These are phyloP conservation scores for Halesus radiatus DNA, from an alignment of 1,140 invertebrate genomes.

Conservation along the genomic window DNA sequence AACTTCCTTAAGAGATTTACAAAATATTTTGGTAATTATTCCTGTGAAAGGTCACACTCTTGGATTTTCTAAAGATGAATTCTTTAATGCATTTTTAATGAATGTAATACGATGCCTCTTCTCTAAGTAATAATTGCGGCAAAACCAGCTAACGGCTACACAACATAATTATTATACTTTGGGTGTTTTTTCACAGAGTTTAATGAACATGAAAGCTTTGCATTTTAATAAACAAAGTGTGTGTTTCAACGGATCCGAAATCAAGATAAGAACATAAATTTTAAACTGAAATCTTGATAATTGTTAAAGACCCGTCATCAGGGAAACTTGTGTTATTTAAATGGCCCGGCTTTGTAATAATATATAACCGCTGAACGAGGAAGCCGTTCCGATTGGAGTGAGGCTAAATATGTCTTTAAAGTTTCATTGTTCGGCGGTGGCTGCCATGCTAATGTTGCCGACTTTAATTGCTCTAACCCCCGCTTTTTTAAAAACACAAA, in stretches of 20 bases:
- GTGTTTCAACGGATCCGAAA: not conserved
- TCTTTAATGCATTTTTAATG: too few relatives aligned
- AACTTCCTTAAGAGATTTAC: too few relatives aligned
- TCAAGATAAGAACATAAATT: conserved; percentile 18
- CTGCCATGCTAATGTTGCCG: conserved; percentile 21
- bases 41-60: too few relatives aligned
- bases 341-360: conserved; percentile 23
- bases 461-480: conserved; percentile 32
- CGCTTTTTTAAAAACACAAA: conserved; percentile 42
- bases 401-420: conserved; percentile 40
- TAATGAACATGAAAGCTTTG: conserved; percentile 2
- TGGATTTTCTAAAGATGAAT: too few relatives aligned
- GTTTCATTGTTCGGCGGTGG: conserved; percentile 43
- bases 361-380: conserved; percentile 18
- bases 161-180: too few relatives aligned
- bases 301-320: conserved; percentile 43
- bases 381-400: conserved; percentile 41
- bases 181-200: not conserved
- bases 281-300: conserved; percentile 29
- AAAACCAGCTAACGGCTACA: too few relatives aligned
- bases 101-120: too few relatives aligned
- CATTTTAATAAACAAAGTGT: conserved; percentile 14
- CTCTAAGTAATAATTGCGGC: too few relatives aligned
- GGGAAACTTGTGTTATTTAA: conserved; percentile 43
- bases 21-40: too few relatives aligned